Conservation (phyloP, 2,797 vertebrate genomes). For the Anniella stebbinsi region DNA sequence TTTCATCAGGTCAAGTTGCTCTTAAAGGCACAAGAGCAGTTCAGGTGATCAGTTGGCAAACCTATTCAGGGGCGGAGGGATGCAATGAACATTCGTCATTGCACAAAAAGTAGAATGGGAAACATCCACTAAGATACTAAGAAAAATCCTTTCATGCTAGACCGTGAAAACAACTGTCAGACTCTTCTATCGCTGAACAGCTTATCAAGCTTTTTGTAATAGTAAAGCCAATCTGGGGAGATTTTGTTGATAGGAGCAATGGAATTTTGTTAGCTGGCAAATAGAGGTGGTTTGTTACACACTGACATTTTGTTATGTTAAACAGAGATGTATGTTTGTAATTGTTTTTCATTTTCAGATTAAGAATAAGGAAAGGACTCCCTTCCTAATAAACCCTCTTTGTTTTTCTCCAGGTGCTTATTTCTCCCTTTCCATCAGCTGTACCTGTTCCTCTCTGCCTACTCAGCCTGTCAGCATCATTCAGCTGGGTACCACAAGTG, state of each 20-base stretch:
- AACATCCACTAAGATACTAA: background rate
- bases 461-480: background rate
- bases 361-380: background rate
- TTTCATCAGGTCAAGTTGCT: background rate
- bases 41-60: background rate
- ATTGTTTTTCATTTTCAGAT: background rate
- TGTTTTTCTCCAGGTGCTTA: rapidly evolving
- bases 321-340: background rate
- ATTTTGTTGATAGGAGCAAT: background rate
- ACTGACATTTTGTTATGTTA: background rate
- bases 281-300: background rate
- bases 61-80: background rate
- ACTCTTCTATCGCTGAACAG: background rate
- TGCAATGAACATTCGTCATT: too few relatives aligned
- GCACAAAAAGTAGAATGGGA: background rate
- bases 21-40: background rate
- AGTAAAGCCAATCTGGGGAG: background rate
- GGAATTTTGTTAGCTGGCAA: background rate
- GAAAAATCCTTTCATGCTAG: background rate
- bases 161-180: background rate
- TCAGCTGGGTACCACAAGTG: background rate
- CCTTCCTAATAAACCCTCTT: background rate
- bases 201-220: background rate
- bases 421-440: background rate
- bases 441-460: background rate